phyloP scores from a whole-genome alignment of 2,797 vertebrate species.

The Ctenochaetus hawaiiensis region DNA sequence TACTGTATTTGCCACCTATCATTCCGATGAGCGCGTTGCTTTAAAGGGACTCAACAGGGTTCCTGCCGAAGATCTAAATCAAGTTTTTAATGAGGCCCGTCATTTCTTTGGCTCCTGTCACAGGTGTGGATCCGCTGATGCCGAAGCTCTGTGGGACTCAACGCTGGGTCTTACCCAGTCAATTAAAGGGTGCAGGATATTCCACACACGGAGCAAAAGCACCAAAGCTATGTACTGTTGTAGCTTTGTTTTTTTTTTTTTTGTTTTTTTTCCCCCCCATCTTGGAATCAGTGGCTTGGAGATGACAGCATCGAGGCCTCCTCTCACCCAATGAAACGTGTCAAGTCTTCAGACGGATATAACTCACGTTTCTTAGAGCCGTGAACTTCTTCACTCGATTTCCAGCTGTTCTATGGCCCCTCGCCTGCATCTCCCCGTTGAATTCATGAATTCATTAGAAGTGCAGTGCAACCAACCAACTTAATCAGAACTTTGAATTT shows the following conservation, averaged over 20 bases:
- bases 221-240: slow-evolving; percentile 15
- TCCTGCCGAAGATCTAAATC: slow-evolving; percentile 74
- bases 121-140: slow-evolving; percentile 79
- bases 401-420: slow-evolving; percentile 32
- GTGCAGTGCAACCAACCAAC: slow-evolving; percentile 19
- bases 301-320: slow-evolving; percentile 44
- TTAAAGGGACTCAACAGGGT: slow-evolving; percentile 80
- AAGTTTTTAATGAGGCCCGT: slow-evolving; percentile 84
- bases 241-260: slow-evolving; percentile 39
- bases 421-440: slow-evolving; percentile 19
- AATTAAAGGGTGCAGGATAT: slow-evolving; percentile 75
- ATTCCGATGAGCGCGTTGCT: slow-evolving; percentile 72
- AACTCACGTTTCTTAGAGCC: slow-evolving; percentile 30
- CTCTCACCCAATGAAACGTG: slow-evolving; percentile 25
- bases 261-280: slow-evolving; percentile 10
- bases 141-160: slow-evolving; percentile 71
- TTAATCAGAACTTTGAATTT: slow-evolving; percentile 42
- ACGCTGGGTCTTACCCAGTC: slow-evolving; percentile 72
- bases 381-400: slow-evolving; percentile 27
- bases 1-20: slow-evolving; percentile 83
- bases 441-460: slow-evolving; percentile 28
- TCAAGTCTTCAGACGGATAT: slow-evolving; percentile 24
- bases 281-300: slow-evolving; percentile 37
- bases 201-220: slow-evolving; percentile 45
- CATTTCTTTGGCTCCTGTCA: slow-evolving; percentile 73